Evolutionary conservation across 2,888 invertebrate species (phyloP), one percentile per base, ranked within the genome.

Genomic region (Amitus sp.): DNA sequence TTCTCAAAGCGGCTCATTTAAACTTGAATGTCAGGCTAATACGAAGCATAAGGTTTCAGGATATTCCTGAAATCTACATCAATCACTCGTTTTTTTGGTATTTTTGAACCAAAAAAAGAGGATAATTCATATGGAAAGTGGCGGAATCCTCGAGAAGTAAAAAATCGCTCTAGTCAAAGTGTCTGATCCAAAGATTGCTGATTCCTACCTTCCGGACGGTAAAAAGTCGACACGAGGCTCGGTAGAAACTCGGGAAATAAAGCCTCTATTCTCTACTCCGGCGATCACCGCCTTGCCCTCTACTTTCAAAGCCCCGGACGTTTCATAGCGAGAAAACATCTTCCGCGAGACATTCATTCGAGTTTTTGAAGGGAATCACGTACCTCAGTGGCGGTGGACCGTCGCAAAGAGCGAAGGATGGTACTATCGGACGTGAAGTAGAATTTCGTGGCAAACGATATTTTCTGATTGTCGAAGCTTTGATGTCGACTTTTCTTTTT

Each of bases 11-110:
- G 18, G 6, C 18, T 6, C 47, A 19, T 47, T 6, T 47, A 34
- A 47, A 47, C 47, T 47, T 47, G 34, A 47, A 47, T 47, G 47
- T 47, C 47, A 47, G 19, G 18, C 18, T 47, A 47, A 33, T 47
- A 18, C 30, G 5, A 27, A 27, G 43, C 27, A 19, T 27, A 7
- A 6, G 20, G 19, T 12, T 28, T 15, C 27, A 9, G 27, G 9
- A 28, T 28, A 27, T 18, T 28, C 28, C 23, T 2, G 13, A 28
- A 46, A 17, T 12, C n/a, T 23, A 12, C 13, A 30, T 30, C 30
- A 23, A 23, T 23, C 7, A 23, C 7, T 23, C 23, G 7, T 23
- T 23, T 23, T 23, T 3, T 23, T 23, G 3, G 23, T 23, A 3
- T 23, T 23, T 34, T 34, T n/a, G 4, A n/a, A 34, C n/a, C 10